Evolutionary conservation across 2,888 invertebrate genomes (phyloP).

Genomic region (Agrochola circellaris): DNA sequence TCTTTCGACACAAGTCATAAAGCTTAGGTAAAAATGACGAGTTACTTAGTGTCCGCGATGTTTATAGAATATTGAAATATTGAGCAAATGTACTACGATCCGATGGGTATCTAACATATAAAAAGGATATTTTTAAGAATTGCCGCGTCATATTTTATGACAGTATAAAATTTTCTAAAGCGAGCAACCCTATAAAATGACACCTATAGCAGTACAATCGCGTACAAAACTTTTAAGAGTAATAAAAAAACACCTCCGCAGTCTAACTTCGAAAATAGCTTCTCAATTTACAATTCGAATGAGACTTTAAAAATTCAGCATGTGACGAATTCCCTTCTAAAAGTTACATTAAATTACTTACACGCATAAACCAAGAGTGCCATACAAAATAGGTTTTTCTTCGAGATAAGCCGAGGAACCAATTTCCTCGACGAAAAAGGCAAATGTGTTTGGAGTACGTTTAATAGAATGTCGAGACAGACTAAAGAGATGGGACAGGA

Average conservation of each 20-base stretch:
- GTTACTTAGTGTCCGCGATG: constrained; percentile 48
- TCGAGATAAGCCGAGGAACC: constrained; percentile 77
- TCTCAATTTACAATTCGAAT: constrained; percentile 46
- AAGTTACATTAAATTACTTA: constrained; percentile 72
- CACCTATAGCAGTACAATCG: constrained; percentile 30
- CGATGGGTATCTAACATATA: constrained; percentile 13
- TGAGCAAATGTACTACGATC: constrained; percentile 28
- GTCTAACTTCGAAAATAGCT: constrained; percentile 43
- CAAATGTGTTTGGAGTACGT: constrained; percentile 79
- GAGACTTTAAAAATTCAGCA: constrained; percentile 55
- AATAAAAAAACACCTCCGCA: constrained; percentile 32
- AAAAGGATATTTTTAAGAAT: constrained; percentile 41
- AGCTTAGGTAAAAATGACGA: constrained; percentile 52
- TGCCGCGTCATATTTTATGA: constrained; percentile 31
- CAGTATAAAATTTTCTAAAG: constrained; percentile 30
- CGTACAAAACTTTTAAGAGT: constrained; percentile 32
- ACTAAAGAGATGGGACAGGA: constrained; percentile 71
- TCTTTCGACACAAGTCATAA: constrained; percentile 51
- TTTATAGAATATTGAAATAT: constrained; percentile 52
- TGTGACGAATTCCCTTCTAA: constrained; percentile 60
- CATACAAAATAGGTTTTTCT: constrained; percentile 72
- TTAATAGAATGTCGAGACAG: constrained; percentile 78
- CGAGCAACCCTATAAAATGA: constrained; percentile 27
- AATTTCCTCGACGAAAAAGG: constrained; percentile 78
- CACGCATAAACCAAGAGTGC: constrained; percentile 66